Conservation (phyloP, 2,888 invertebrate species). For the Notocelia uddmanniana region DNA sequence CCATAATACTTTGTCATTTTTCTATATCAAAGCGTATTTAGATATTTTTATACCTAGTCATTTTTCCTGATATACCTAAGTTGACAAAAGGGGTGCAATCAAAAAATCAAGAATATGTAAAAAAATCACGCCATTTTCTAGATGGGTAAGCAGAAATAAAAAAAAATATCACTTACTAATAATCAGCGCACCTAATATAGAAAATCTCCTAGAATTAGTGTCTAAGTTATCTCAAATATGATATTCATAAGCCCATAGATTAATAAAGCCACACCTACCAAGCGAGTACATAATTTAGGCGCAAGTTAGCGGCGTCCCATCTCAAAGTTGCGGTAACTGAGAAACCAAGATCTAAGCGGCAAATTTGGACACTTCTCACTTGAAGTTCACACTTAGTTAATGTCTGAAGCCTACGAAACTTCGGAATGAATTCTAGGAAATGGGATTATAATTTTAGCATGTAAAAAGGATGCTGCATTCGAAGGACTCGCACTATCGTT, state of each 20-base stretch:
- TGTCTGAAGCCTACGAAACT: conserved; percentile 21
- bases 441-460: background rate
- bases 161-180: too few relatives aligned
- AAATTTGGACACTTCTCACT: conserved; percentile 45
- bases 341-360: conserved; percentile 41
- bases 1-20: too few relatives aligned
- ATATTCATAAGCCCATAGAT: conserved; percentile 3
- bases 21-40: too few relatives aligned
- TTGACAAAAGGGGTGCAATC: too few relatives aligned
- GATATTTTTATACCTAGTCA: too few relatives aligned
- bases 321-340: conserved; percentile 40
- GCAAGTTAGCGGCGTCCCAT: conserved; percentile 35
- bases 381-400: conserved; percentile 40
- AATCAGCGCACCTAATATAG: background rate
- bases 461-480: background rate
- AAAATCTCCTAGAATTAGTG: background rate
- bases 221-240: background rate
- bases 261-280: conserved; percentile 29
- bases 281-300: conserved; percentile 36
- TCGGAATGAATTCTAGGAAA: conserved; percentile 5
- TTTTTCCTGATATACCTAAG: too few relatives aligned
- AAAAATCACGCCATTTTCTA: too few relatives aligned
- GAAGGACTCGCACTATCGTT: background rate
- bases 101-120: too few relatives aligned
- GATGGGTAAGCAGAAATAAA: too few relatives aligned